Conservation (phyloP, 2,113 vertebrate genomes). For the Phoxinus phoxinus region DNA sequence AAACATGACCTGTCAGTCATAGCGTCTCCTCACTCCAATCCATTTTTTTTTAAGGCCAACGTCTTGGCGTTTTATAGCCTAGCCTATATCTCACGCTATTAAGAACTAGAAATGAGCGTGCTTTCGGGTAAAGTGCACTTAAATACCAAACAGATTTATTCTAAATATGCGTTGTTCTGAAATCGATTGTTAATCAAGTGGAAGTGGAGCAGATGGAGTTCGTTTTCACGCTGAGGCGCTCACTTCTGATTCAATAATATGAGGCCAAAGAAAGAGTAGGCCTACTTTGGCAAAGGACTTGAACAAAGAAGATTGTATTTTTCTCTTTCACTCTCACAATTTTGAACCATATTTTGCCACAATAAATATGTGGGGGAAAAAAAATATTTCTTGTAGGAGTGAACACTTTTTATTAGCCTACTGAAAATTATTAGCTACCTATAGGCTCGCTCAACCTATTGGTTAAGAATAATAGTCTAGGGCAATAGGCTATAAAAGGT, state of each 20-base stretch:
- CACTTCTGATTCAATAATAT: not conserved
- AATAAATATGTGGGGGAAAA: not conserved
- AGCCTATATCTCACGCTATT: not conserved
- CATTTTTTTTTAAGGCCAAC: not conserved
- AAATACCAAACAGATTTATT: not conserved
- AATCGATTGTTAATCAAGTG: slow-evolving; percentile 5
- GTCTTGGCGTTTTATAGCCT: no score
- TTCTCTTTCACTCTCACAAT: not conserved
- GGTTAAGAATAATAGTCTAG: no score
- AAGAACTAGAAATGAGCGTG: not conserved
- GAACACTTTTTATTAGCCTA: not conserved
- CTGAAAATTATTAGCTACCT: not conserved
- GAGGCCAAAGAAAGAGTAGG: not conserved
- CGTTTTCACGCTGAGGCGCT: not conserved
- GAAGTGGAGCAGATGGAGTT: slow-evolving; percentile 19
- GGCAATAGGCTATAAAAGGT: no score
- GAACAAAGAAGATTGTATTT: slow-evolving; percentile 23
- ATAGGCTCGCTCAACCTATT: no score
- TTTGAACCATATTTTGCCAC: not conserved
- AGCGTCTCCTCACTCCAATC: not conserved
- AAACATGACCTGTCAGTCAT: not conserved
- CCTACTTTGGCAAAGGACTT: slow-evolving; percentile 5
- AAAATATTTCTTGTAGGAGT: not conserved
- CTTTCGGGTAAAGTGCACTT: not conserved
- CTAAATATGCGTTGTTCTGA: not conserved